These are phyloP conservation scores for Ateles fusciceps DNA, from an alignment of 2,797 vertebrate species.

Conservation along the genomic window DNA sequence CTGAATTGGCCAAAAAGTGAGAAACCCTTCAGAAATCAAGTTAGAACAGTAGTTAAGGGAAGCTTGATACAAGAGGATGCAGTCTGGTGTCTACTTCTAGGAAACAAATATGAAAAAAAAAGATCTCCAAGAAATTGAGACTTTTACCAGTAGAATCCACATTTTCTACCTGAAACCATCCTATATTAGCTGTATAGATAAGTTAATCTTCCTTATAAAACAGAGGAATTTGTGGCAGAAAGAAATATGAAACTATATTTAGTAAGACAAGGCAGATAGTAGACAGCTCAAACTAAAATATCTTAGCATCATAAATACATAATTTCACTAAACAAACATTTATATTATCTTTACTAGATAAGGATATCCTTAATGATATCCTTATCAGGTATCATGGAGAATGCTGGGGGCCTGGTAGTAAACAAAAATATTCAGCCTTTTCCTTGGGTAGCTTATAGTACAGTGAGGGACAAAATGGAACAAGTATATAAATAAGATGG, in stretches of 20 bases:
- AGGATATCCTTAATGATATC: too few species aligned
- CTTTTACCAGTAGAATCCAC: neutral
- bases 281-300: neutral
- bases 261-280: neutral
- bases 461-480: neutral
- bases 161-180: neutral
- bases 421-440: neutral
- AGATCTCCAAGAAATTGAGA: neutral
- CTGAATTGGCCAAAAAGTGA: neutral
- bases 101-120: neutral
- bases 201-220: neutral
- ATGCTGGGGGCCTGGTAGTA: neutral
- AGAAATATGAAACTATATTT: neutral
- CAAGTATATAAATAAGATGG: neutral
- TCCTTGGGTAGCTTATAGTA: neutral
- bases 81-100: too few species aligned
- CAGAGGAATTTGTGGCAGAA: neutral
- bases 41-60: neutral
- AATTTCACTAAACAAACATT: neutral
- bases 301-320: neutral
- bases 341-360: neutral
- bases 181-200: neutral
- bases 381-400: neutral
- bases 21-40: neutral
- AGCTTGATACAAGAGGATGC: neutral